phyloP scores from a whole-genome alignment of 1,140 invertebrate genomes.

The Periplaneta americana region DNA sequence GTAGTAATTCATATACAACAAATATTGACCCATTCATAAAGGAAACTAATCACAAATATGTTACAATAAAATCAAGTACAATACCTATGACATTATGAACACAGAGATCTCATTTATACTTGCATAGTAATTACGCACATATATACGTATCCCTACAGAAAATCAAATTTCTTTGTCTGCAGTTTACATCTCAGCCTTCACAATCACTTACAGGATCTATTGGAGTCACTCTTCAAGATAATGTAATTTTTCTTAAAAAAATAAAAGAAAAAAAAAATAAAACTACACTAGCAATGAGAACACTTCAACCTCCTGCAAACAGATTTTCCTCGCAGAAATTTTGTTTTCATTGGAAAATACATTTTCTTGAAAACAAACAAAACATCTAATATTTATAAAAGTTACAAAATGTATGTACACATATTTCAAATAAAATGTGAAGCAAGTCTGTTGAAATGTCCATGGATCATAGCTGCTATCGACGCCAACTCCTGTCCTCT shows the following conservation, averaged over 20 bases:
- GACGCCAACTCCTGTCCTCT: constrained; percentile 38
- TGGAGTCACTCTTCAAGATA: neutral
- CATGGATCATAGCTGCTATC: constrained; percentile 24
- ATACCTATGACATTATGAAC: neutral
- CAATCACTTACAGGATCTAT: neutral
- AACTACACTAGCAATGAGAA: neutral
- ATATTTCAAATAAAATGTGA: neutral
- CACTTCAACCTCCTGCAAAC: neutral
- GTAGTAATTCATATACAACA: neutral
- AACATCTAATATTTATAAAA: neutral
- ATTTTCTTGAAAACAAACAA: neutral
- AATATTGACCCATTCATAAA: neutral
- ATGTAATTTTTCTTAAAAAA: neutral
- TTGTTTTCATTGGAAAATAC: neutral
- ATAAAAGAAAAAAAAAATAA: neutral
- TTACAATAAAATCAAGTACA: neutral
- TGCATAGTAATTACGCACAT: neutral
- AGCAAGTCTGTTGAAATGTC: neutral
- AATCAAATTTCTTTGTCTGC: neutral
- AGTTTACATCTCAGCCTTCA: neutral
- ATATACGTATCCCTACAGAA: neutral
- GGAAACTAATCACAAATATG: neutral
- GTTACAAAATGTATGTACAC: neutral
- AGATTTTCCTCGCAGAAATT: neutral
- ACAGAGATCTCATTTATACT: neutral